Conservation (phyloP, 2,888 invertebrate genomes). For the Lacanobia oleracea region DNA sequence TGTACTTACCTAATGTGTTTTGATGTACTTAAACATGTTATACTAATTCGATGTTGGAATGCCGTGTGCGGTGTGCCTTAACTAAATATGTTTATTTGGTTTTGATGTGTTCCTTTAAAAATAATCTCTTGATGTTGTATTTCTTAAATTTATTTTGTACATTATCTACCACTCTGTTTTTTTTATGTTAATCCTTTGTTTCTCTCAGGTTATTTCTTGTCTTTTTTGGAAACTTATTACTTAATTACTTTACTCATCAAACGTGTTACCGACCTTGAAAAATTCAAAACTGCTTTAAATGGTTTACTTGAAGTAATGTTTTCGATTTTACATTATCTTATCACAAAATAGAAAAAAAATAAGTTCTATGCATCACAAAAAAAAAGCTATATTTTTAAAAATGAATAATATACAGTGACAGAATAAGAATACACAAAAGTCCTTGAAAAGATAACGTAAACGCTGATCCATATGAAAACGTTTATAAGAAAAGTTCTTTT, state of each 20-base stretch:
- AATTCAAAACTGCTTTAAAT: too few species aligned
- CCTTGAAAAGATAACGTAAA: constrained; percentile 56
- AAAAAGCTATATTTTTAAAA: not conserved
- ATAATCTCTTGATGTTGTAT: constrained; percentile 55
- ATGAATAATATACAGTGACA: constrained; percentile 6
- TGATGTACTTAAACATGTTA: constrained; percentile 54
- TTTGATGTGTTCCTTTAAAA: constrained; percentile 52
- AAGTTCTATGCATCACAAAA: not conserved
- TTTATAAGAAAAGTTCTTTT: constrained; percentile 80
- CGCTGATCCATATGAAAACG: constrained; percentile 70
- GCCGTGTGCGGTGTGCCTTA: constrained; percentile 54
- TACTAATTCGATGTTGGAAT: constrained; percentile 72
- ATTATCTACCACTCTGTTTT: not conserved
- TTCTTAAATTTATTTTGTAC: not conserved
- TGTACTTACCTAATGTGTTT: constrained; percentile 3
- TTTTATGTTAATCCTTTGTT: not conserved
- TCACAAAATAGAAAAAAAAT: not conserved
- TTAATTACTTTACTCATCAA: too few species aligned
- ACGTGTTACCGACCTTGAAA: too few species aligned
- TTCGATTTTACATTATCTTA: not conserved
- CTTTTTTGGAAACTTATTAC: not conserved
- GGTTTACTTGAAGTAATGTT: too few species aligned
- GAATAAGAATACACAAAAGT: constrained; percentile 28
- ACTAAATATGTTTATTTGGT: constrained; percentile 38
- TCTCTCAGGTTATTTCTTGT: not conserved